phyloP scores from a whole-genome alignment of 1,140 invertebrate species.

The Brachionus calyciflorus region DNA sequence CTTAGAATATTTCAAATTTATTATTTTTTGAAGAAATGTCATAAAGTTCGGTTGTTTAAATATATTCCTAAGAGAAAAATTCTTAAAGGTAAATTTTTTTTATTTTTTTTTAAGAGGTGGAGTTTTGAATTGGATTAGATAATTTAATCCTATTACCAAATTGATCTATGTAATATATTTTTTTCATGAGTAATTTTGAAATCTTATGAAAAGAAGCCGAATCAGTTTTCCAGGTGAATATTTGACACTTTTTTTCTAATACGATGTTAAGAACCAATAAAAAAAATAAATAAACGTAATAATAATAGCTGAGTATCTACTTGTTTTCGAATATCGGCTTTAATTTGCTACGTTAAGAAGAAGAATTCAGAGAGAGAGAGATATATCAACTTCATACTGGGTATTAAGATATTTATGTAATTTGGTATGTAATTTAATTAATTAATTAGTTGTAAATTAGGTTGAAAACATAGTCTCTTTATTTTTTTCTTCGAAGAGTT shows the following conservation, averaged over 20 bases:
- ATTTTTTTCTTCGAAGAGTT: too few relatives aligned
- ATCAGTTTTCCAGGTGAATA: conserved; percentile 42
- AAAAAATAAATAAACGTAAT: too few relatives aligned
- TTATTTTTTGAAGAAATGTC: conserved; percentile 3
- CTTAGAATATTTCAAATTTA: background rate
- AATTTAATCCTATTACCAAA: conserved; percentile 44
- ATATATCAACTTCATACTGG: conserved; percentile 37
- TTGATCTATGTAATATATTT: conserved; percentile 39
- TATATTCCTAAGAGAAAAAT: conserved; percentile 16
- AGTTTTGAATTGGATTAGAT: conserved; percentile 30
- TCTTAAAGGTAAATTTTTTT: background rate
- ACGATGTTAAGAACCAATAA: background rate
- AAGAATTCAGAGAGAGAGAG: background rate
- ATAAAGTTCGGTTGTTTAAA: conserved; percentile 35
- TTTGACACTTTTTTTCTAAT: conserved; percentile 26
- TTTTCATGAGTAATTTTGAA: conserved; percentile 18
- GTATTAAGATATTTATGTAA: conserved; percentile 31
- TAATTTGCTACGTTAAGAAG: conserved; percentile 21
- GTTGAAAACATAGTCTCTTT: too few relatives aligned
- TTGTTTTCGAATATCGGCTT: conserved; percentile 38
- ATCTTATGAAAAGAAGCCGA: background rate
- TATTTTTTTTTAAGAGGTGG: conserved; percentile 22
- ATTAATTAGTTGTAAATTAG: conserved; percentile 18
- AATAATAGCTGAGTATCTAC: conserved; percentile 23
- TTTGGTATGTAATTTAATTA: conserved; percentile 6